Evolutionary conservation across 2,113 vertebrate species (phyloP).

Genomic region (Cynocephalus volans): DNA sequence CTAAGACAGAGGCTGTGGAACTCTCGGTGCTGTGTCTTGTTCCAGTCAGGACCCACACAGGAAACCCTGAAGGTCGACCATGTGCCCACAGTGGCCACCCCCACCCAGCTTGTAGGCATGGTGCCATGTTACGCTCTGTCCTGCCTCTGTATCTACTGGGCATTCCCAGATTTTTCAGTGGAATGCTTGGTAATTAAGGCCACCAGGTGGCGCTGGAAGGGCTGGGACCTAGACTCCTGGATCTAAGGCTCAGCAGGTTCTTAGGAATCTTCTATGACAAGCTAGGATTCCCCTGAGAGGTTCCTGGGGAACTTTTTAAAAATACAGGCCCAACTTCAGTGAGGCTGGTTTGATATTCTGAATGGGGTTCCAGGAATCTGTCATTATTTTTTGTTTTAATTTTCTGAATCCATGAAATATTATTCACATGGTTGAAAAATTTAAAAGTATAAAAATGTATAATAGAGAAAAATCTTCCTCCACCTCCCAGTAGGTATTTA

Average conservation of each 20-base stretch:
- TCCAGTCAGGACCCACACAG: background rate
- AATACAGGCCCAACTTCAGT: background rate
- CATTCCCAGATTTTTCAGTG: background rate
- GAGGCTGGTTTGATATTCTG: slow-evolving; percentile 7
- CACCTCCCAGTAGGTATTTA: background rate
- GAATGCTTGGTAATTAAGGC: background rate
- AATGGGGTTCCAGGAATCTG: background rate
- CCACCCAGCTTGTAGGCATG: background rate
- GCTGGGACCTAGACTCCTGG: background rate
- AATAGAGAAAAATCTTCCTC: background rate
- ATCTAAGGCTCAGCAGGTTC: background rate
- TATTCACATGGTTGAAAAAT: background rate
- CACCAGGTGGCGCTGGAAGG: slow-evolving; percentile 76
- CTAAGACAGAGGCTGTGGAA: background rate
- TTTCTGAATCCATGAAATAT: slow-evolving; percentile 51
- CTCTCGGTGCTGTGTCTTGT: background rate
- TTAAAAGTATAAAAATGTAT: background rate
- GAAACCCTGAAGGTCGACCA: background rate
- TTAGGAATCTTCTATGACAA: background rate
- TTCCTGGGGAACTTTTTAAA: background rate
- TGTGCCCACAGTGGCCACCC: background rate
- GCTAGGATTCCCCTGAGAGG: background rate
- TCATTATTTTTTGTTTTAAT: slow-evolving; percentile 20
- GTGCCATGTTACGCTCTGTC: background rate
- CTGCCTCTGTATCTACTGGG: fast-evolving